Evolutionary conservation across 1,140 invertebrate species (phyloP), one percentile per base, ranked within the genome.

Genomic region (Tribolium madens): DNA sequence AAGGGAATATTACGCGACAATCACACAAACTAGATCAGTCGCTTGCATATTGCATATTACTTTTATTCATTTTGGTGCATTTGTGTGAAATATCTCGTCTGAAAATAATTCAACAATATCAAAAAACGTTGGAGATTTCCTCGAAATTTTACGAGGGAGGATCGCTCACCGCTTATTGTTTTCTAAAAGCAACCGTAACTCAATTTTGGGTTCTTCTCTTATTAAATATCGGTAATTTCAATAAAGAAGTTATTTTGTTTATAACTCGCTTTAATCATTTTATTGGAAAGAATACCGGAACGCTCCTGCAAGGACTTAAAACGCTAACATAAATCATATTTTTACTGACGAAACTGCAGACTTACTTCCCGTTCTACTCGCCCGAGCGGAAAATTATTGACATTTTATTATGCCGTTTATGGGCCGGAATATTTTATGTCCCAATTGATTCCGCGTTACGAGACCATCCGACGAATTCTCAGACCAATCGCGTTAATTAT

Each of bases 341-440:
- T 73, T 73, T 73, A 73, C 72, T 21, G 72, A 36, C 72, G 18
- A 73, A 57, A 73, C 72, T 73, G 72, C 72, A 48, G 46, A 70
- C 36, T 48, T 70, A 60, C 53, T 60, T 60, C 53, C 68, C 53
- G 12, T 70, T 70, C 68, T 73, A 73, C 48, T 73, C 72, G 72
- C 52, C 47, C 52, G 52, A 73, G 72, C 72, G 72, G 47, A 73
- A 73, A 73, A 73, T 73, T 73, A 73, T 73, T 57, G 72, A 73
- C 52, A 31, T 73, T 73, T 73, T 73, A 73, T 73, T 53, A 73
- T 52, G 53, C 47, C 72, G 72, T 73, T 73, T 73, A 73, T 73
- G 48, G 52, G 17, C 48, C 6, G 36, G 72, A 73, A 73, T 73
- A 73, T 73, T 73, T 73, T 73, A 73, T 73, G 50, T 36, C 12